Percentiles rank a stretch among this genome's conserved stretches.
Evolutionary conservation across 2,888 invertebrate genomes (phyloP).

Genomic region (Ochropleura leucogaster): DNA sequence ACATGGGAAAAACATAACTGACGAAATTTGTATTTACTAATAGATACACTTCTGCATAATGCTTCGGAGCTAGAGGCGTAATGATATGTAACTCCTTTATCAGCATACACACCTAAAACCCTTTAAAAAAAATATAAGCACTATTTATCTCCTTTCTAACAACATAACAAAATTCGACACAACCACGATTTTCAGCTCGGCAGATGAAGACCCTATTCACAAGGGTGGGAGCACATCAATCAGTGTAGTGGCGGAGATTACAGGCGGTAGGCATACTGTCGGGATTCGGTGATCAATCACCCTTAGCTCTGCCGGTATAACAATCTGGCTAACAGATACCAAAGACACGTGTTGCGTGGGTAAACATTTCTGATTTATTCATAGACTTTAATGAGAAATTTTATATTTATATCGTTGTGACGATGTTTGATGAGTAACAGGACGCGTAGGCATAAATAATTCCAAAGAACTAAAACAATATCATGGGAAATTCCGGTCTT

Average conservation of each 20-base stretch:
- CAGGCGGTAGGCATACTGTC: slow-evolving; percentile 45
- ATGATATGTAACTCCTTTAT: too few species aligned
- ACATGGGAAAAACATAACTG: too few species aligned
- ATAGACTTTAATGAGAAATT: slow-evolving; percentile 2
- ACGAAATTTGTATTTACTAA: too few species aligned
- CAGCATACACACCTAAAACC: background rate
- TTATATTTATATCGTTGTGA: background rate
- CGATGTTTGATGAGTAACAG: background rate
- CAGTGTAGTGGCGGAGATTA: slow-evolving; percentile 54
- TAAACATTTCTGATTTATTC: slow-evolving; percentile 11
- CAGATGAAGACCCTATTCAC: slow-evolving; percentile 51
- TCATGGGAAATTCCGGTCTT: too few species aligned
- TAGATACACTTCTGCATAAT: too few species aligned
- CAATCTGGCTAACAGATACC: slow-evolving; percentile 40
- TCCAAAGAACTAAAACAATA: background rate
- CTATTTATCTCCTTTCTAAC: background rate
- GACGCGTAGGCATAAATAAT: background rate
- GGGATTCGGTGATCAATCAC: slow-evolving; percentile 61
- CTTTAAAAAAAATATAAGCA: background rate
- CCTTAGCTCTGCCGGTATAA: slow-evolving; percentile 30
- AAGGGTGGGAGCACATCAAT: slow-evolving; percentile 53
- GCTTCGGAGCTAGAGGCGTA: too few species aligned
- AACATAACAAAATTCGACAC: background rate
- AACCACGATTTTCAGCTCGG: slow-evolving; percentile 9
- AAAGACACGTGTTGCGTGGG: slow-evolving; percentile 50